Conservation (phyloP, 2,888 invertebrate genomes). For the Zaprionus bogoriensis region DNA sequence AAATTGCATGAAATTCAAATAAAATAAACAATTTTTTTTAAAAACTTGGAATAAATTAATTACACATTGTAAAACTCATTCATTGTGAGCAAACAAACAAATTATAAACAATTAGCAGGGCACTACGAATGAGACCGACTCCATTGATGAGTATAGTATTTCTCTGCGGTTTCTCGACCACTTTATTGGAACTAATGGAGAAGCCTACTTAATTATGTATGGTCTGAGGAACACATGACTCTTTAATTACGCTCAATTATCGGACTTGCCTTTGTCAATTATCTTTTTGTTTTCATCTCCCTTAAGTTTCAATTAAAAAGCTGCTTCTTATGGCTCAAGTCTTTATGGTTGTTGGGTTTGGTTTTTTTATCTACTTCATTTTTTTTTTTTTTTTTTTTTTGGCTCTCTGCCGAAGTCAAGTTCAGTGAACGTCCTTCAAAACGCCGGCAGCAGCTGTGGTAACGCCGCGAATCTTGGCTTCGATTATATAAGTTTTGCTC, state of each 20-base stretch:
- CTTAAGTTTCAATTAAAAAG: constrained; percentile 2
- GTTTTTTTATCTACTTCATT: background rate
- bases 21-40: too few species aligned
- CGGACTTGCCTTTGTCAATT: background rate
- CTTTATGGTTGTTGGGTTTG: background rate
- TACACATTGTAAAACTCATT: too few species aligned
- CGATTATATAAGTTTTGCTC: constrained; percentile 46
- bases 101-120: background rate
- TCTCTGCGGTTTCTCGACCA: background rate
- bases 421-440: constrained; percentile 73
- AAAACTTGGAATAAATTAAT: background rate
- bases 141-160: too few species aligned
- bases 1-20: too few species aligned
- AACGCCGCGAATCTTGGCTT: constrained; percentile 10
- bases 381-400: background rate
- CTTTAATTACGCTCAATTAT: background rate
- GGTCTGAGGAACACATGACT: background rate
- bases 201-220: background rate
- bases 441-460: constrained; percentile 30
- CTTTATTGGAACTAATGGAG: background rate
- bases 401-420: constrained; percentile 39
- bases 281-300: constrained; percentile 5
- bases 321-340: background rate
- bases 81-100: background rate
- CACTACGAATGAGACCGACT: background rate